phyloP scores from a whole-genome alignment of 2,797 vertebrate genomes.

The Acridotheres tristis region DNA sequence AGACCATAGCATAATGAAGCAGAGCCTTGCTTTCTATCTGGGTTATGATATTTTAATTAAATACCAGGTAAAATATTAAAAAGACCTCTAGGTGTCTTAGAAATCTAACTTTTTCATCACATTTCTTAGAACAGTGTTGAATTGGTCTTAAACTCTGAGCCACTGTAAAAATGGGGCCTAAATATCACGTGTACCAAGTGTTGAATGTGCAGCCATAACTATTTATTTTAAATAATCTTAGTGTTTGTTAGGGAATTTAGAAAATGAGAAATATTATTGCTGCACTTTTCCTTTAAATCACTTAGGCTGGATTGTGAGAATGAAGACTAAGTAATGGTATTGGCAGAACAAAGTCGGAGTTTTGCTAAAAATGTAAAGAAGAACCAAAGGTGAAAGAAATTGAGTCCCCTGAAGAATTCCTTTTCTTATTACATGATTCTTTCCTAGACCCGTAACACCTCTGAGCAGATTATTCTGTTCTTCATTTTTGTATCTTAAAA shows the following conservation, averaged over 20 bases:
- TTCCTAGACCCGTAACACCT: neutral
- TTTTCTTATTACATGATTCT: neutral
- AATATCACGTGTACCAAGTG: neutral
- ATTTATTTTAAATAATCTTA: neutral
- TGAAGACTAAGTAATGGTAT: neutral
- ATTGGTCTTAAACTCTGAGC: neutral
- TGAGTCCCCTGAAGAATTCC: neutral
- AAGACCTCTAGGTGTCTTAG: neutral
- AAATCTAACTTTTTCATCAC: neutral
- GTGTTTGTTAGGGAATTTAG: neutral
- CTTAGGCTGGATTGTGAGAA: neutral
- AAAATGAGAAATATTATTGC: neutral
- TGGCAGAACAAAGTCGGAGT: neutral
- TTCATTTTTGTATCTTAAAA: neutral
- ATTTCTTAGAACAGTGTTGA: neutral
- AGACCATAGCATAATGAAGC: neutral
- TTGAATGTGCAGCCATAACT: neutral
- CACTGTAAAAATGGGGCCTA: neutral
- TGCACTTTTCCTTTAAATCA: neutral
- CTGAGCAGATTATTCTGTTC: neutral
- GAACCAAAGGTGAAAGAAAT: neutral
- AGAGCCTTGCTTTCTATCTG: neutral
- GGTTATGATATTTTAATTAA: slow-evolving; percentile 20
- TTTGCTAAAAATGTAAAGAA: neutral
- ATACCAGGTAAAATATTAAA: neutral